phyloP scores from a whole-genome alignment of 2,797 vertebrate species.

The Anomalospiza imberbis region DNA sequence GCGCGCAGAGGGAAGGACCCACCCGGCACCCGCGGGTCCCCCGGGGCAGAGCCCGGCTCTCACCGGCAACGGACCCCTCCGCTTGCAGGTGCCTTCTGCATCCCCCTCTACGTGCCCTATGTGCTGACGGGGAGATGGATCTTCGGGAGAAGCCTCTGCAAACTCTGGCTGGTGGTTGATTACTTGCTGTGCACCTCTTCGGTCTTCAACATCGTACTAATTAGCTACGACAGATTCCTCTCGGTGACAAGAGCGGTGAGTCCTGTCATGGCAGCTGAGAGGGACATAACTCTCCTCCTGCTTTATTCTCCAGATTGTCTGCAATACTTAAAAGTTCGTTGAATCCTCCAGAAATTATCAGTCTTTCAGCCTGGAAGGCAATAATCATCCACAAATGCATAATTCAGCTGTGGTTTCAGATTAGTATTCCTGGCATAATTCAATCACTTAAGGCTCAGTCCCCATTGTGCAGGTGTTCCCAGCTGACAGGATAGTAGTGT shows the following conservation, averaged over 20 bases:
- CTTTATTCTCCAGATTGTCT: background rate
- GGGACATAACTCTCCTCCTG: background rate
- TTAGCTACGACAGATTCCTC: conserved; percentile 82
- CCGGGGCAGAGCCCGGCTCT: background rate
- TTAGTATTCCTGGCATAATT: background rate
- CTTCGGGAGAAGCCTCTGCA: conserved; percentile 78
- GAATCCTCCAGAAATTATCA: background rate
- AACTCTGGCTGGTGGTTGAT: conserved; percentile 81
- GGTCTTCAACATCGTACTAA: conserved; percentile 80
- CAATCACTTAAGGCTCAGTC: background rate
- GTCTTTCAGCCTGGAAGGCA: background rate
- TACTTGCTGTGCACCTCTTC: conserved; percentile 81
- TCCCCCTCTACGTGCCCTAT: conserved; percentile 79
- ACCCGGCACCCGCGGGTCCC: background rate
- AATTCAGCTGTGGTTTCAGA: background rate
- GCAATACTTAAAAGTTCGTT: conserved; percentile 2
- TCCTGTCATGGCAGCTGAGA: conserved; percentile 19
- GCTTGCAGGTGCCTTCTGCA: conserved; percentile 78
- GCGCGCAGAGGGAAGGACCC: background rate
- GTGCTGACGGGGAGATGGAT: conserved; percentile 79
- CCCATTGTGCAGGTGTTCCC: background rate
- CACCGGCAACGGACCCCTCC: background rate
- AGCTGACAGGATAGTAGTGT: background rate
- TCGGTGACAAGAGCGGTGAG: conserved; percentile 80
- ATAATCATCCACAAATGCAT: background rate